These are phyloP conservation scores for Lates japonicus DNA, from an alignment of 2,797 vertebrate genomes.

Conservation along the genomic window DNA sequence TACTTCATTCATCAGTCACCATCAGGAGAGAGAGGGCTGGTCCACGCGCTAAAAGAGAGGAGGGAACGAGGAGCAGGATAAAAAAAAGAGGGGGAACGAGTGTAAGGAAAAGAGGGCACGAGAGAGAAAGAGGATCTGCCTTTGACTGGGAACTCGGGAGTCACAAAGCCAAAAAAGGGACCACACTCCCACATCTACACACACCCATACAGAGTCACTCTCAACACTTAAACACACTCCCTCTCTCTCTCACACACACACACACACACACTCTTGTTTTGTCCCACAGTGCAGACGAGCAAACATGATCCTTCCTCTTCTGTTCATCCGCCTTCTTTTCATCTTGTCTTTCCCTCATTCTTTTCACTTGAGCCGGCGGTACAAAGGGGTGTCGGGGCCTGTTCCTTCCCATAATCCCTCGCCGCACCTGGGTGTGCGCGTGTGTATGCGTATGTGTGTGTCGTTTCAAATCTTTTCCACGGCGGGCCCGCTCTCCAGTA, in stretches of 20 bases:
- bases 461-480: slow-evolving; percentile 15
- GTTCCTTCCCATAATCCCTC: slow-evolving; percentile 66
- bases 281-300: slow-evolving; percentile 49
- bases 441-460: not conserved
- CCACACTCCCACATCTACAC: slow-evolving; percentile 62
- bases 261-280: slow-evolving; percentile 29
- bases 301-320: slow-evolving; percentile 46
- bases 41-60: slow-evolving; percentile 80
- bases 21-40: slow-evolving; percentile 79
- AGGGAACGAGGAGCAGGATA: slow-evolving; percentile 73
- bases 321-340: slow-evolving; percentile 25
- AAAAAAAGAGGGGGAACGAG: slow-evolving; percentile 66
- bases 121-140: slow-evolving; percentile 79
- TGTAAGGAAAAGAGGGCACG: slow-evolving; percentile 77
- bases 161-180: slow-evolving; percentile 65
- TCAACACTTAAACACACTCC: slow-evolving; percentile 36
- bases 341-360: slow-evolving; percentile 50
- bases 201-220: slow-evolving; percentile 46
- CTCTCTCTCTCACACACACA: not conserved
- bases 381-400: slow-evolving; percentile 62
- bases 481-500: not conserved
- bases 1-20: slow-evolving; percentile 86
- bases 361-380: slow-evolving; percentile 50
- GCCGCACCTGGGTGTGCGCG: slow-evolving; percentile 49
- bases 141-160: slow-evolving; percentile 77